A percentile compares a stretch with the other conserved stretches of the same genome.
phyloP scores from a whole-genome alignment of 2,113 vertebrate genomes.

The Oophaga pumilio region DNA sequence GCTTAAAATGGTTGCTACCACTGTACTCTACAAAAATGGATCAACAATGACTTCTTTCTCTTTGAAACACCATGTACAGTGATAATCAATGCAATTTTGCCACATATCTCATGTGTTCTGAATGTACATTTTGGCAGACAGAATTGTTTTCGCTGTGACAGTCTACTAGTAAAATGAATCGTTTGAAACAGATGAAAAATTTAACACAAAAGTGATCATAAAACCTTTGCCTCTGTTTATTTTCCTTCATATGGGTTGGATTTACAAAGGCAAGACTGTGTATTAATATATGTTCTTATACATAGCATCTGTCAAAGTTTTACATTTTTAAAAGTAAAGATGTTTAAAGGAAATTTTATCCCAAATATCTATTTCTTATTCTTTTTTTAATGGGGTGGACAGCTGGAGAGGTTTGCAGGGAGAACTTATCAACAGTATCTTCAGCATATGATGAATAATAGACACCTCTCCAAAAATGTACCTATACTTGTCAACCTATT shows the following conservation, averaged over 20 bases:
- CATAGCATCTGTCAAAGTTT: not conserved
- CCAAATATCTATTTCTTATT: too few relatives aligned
- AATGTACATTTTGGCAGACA: slow-evolving; percentile 27
- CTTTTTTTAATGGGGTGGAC: too few relatives aligned
- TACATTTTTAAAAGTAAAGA: too few relatives aligned
- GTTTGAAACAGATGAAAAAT: not conserved
- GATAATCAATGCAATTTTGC: not conserved
- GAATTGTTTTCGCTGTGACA: not conserved
- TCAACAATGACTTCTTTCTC: slow-evolving; percentile 1
- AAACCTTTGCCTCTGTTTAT: not conserved
- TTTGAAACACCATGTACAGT: not conserved
- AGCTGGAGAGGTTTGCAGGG: too few relatives aligned
- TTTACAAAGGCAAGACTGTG: not conserved
- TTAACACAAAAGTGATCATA: not conserved
- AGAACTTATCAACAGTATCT: too few relatives aligned
- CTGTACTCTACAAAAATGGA: not conserved
- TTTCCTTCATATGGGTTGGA: not conserved
- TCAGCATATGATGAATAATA: too few relatives aligned
- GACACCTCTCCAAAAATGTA: too few relatives aligned
- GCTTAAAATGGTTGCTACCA: not conserved
- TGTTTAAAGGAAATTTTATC: too few relatives aligned
- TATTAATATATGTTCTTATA: not conserved
- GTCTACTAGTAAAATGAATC: not conserved
- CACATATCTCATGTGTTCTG: not conserved
- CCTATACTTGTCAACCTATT: too few relatives aligned